Evolutionary conservation across 2,888 invertebrate species (phyloP), one percentile per base, ranked within the genome.

Genomic region (Lasiommata megera): DNA sequence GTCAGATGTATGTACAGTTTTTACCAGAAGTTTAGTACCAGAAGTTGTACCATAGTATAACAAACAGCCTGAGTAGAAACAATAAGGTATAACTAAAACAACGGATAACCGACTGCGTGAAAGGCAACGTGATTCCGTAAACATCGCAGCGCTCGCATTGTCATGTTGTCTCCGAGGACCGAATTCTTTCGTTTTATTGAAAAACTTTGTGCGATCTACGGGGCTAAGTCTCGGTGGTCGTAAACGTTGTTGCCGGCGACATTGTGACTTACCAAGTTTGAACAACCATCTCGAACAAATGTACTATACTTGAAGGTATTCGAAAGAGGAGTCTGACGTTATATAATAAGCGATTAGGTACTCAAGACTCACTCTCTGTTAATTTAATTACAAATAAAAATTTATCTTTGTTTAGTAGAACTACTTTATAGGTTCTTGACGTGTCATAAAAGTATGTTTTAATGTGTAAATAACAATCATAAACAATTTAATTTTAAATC

Each of bases 121-220:
- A 46, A 46, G 46, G 11, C 29, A 46, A 46, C 16, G 31, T 9
- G 44, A 29, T 8, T 75, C 74, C 82, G 77, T 87, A 85, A 87
- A 87, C 84, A 85, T 80, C 67, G 77, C 76, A 68, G 78, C 72
- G 74, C 70, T 80, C 76, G 82, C 83, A 84, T 83, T 84, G 86
- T 87, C 85, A 82, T 82, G 83, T 82, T 82, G 86, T 85, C 88
- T 88, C 88, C 67, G 75, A 84, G 85, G 84, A 76, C 79, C 14
- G 1, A 46, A 31, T 46, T 46, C 46, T 36, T 75, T 78, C 82
- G 81, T 84, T 88, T 86, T 89, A 88, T 88, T 88, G 85, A 86
- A 88, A 86, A 88, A 88, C 81, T 88, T 88, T 82, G 76, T 73
- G 73, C 73, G 70, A 74, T 71, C 73, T 73, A 77, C 74, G 72